Base-by-base conservation (phyloP, 2,888 invertebrate genomes). In the Acanthosoma haemorrhoidale region DNA sequence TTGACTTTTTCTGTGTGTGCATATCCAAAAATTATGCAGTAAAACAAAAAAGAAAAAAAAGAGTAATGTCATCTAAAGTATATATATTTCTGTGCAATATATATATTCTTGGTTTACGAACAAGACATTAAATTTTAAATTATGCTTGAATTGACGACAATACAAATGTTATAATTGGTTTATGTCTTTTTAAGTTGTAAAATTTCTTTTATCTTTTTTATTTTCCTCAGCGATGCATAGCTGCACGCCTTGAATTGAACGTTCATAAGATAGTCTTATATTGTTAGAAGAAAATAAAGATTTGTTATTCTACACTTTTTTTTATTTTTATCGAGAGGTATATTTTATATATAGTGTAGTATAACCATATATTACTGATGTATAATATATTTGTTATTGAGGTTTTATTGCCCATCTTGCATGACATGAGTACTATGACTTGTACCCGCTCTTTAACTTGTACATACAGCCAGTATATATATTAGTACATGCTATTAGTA, bases 231-330 rank as follows among this genome's bases (percentile, higher is more conserved):
- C n/a, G 25, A 21, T n/a, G n/a, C 29, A 6, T 25, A 25, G 43
- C 13, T 43, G 43, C 43, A 21, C 21, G 25, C 43, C 43, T 11
- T 25, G 13, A 25, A n/a, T 51, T 25, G 21, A n/a, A n/a, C n/a
- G n/a, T n/a, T n/a, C n/a, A n/a, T n/a, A n/a, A 41, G 16, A 51
- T 51, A 51, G 51, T 51, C 25, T 51, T 51, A 51, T 51, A 51
- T 51, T 51, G 51, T 51, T 51, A 51, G 51, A 51, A 51, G 51
- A 51, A 25, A 51, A 51, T 51, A 51, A 51, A 51, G 51, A 25
- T 51, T 51, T 51, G 29, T 51, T 51, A 51, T 51, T 25, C 6
- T 5, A 9, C 29, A 25, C 51, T 51, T 51, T 51, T 21, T 8
- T 51, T 25, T n/a, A 25, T 51, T 51, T 51, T 21, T 51, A 51